phyloP scores from a whole-genome alignment of 2,797 vertebrate genomes.

The Manis crassicaudata region DNA sequence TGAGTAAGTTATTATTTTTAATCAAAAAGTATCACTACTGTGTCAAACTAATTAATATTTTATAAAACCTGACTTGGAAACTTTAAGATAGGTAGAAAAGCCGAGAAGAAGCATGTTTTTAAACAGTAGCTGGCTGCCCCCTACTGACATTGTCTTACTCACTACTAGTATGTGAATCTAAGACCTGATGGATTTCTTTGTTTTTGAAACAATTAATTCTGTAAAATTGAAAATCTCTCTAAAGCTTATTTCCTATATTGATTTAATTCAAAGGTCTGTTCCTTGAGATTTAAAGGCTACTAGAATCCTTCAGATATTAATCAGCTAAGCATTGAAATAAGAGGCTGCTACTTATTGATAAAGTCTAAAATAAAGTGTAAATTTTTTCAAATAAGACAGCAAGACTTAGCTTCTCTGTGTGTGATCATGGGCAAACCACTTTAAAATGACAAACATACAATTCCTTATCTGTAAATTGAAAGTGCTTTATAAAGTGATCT shows the following conservation, averaged over 20 bases:
- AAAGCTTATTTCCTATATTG: background rate
- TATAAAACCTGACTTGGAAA: slow-evolving; percentile 44
- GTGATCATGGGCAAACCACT: background rate
- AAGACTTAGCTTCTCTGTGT: background rate
- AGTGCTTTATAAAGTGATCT: background rate
- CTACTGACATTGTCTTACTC: slow-evolving; percentile 47
- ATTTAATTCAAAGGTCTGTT: background rate
- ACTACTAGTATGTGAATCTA: background rate
- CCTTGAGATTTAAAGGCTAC: background rate
- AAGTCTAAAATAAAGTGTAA: background rate
- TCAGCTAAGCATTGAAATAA: background rate
- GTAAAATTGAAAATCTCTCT: background rate
- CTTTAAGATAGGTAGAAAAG: background rate
- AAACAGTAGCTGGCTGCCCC: slow-evolving; percentile 62
- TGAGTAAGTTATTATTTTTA: background rate
- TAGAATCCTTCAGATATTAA: background rate
- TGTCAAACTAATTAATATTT: background rate
- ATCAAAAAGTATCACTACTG: background rate
- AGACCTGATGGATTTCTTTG: background rate
- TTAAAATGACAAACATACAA: background rate
- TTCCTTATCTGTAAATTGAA: background rate
- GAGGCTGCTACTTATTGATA: background rate
- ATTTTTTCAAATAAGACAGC: background rate
- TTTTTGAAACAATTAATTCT: slow-evolving; percentile 20
- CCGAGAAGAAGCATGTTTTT: background rate